phyloP scores from a whole-genome alignment of 2,797 vertebrate genomes.

The Gymnodraco acuticeps region DNA sequence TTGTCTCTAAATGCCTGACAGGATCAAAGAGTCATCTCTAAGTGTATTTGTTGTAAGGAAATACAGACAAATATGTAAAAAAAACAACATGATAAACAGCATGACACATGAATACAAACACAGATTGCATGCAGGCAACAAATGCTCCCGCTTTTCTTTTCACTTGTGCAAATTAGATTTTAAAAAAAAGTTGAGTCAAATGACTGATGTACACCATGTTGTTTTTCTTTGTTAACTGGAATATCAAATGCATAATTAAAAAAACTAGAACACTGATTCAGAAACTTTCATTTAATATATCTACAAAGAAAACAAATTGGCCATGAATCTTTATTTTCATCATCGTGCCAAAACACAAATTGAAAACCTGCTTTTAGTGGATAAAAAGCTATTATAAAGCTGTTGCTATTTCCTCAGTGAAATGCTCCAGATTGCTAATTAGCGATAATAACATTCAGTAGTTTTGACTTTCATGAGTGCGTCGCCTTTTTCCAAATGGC shows the following conservation, averaged over 20 bases:
- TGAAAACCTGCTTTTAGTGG: slow-evolving; percentile 5
- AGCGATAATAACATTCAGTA: slow-evolving; percentile 34
- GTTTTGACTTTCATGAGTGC: slow-evolving; percentile 36
- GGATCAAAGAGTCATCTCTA: slow-evolving; percentile 9
- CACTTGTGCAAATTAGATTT: neutral
- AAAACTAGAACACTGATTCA: neutral
- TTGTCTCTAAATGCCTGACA: slow-evolving; percentile 18
- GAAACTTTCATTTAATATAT: slow-evolving; percentile 19
- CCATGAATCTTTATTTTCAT: slow-evolving; percentile 20
- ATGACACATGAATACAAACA: neutral
- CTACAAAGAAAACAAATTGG: slow-evolving; percentile 26
- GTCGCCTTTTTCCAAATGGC: slow-evolving; percentile 13
- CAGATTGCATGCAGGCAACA: neutral
- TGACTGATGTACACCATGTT: neutral
- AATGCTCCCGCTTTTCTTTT: neutral
- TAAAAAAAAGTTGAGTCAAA: neutral
- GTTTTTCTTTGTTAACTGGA: neutral
- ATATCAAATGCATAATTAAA: neutral
- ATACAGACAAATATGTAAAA: slow-evolving; percentile 10
- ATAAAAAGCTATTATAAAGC: no score
- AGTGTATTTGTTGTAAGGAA: neutral
- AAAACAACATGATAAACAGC: neutral
- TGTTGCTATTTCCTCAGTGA: slow-evolving; percentile 16
- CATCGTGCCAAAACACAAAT: slow-evolving; percentile 8
- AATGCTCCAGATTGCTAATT: slow-evolving; percentile 36